A percentile compares a stretch with the other conserved stretches of the same genome.
These are phyloP conservation scores for Drosophila virilis DNA, from an alignment of 1,140 invertebrate genomes.

Conservation along the genomic window DNA sequence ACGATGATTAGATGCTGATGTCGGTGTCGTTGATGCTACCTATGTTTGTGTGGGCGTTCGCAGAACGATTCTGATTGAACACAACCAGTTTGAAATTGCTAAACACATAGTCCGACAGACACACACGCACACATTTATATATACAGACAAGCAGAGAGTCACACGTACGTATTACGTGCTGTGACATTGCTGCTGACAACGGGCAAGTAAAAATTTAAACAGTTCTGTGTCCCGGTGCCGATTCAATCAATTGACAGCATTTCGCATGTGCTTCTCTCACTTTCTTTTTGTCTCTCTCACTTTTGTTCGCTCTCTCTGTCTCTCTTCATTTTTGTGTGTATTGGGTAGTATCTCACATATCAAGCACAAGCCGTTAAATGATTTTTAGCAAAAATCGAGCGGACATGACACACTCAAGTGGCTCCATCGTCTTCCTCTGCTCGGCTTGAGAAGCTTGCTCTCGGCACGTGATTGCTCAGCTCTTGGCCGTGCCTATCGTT, in stretches of 20 bases:
- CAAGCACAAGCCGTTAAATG: constrained; percentile 74
- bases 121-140: constrained; percentile 3
- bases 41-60: constrained; percentile 44
- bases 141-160: constrained; percentile 19
- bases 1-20: constrained; percentile 48
- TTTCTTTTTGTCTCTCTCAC: background rate
- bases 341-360: constrained; percentile 62
- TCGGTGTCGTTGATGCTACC: constrained; percentile 21
- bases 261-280: constrained; percentile 49
- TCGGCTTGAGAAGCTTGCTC: constrained; percentile 1
- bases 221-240: constrained; percentile 41
- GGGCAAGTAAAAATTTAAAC: constrained; percentile 72
- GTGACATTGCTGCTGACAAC: constrained; percentile 63
- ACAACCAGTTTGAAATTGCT: constrained; percentile 80
- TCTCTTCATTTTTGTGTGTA: constrained; percentile 24
- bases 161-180: constrained; percentile 74
- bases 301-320: background rate
- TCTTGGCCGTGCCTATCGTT: constrained; percentile 51
- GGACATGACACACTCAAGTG: constrained; percentile 81
- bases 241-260: constrained; percentile 71
- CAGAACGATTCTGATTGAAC: constrained; percentile 71
- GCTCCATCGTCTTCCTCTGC: constrained; percentile 27
- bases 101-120: constrained; percentile 47
- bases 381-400: constrained; percentile 82
- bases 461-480: constrained; percentile 70